A percentile compares a stretch with the other conserved stretches of the same genome.
Conservation (phyloP, 2,797 vertebrate genomes). For the Myotis myotis region DNA sequence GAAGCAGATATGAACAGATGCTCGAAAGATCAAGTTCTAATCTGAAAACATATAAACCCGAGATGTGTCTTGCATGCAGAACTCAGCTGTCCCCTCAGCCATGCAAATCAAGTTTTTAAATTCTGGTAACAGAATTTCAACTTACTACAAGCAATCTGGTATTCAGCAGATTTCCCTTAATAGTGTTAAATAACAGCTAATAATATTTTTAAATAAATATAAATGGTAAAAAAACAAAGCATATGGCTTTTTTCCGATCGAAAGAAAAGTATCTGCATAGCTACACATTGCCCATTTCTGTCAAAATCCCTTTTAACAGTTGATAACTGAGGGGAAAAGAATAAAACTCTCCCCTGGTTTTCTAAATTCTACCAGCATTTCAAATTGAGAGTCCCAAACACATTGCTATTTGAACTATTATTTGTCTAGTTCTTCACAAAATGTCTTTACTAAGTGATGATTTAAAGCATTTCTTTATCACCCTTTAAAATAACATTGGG, state of each 20-base stretch:
- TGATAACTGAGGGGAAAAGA: conserved; percentile 58
- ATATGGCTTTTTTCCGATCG: conserved; percentile 61
- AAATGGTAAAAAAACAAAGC: conserved; percentile 67
- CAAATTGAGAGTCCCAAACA: background rate
- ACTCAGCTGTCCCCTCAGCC: background rate
- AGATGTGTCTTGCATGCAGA: background rate
- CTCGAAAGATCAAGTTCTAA: conserved; percentile 57
- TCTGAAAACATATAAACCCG: conserved; percentile 41
- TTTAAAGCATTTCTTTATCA: background rate
- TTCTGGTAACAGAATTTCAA: conserved; percentile 56
- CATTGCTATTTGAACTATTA: background rate
- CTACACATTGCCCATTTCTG: conserved; percentile 57
- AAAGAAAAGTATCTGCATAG: conserved; percentile 58
- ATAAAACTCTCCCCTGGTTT: conserved; percentile 34
- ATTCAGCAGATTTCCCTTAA: conserved; percentile 65
- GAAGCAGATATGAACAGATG: conserved; percentile 19
- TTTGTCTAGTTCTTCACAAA: background rate
- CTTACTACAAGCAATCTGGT: conserved; percentile 69
- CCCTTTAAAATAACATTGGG: background rate
- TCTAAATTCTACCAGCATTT: conserved; percentile 27
- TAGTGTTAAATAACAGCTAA: conserved; percentile 73
- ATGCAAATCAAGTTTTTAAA: conserved; percentile 43
- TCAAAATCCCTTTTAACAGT: conserved; percentile 64
- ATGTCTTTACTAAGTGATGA: background rate
- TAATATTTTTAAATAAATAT: conserved; percentile 71